Evolutionary conservation across 1,140 invertebrate species (phyloP).

Genomic region (Vanessa tameamea): DNA sequence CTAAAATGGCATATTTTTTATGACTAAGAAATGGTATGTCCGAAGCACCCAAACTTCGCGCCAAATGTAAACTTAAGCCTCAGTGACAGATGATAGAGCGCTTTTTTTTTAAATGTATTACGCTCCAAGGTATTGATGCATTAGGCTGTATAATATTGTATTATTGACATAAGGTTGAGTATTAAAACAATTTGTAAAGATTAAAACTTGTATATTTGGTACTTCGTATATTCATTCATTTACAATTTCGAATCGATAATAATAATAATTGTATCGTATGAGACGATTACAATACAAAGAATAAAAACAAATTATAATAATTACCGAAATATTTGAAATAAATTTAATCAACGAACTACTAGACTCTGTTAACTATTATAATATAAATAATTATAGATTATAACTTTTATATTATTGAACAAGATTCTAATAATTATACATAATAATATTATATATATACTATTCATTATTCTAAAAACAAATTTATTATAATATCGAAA

Average conservation of each 20-base stretch:
- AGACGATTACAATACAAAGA: slow-evolving; percentile 64
- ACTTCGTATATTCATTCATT: slow-evolving; percentile 79
- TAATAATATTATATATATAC: slow-evolving; percentile 59
- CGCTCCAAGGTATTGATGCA: no score
- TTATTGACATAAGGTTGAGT: neutral
- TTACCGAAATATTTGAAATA: slow-evolving; percentile 19
- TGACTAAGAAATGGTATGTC: no score
- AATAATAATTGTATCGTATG: slow-evolving; percentile 72
- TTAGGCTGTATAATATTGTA: neutral
- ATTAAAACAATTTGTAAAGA: slow-evolving; percentile 60
- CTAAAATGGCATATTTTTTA: no score
- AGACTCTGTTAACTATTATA: slow-evolving; percentile 51
- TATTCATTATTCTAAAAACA: slow-evolving; percentile 60
- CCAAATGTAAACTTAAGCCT: no score
- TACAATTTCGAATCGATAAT: slow-evolving; percentile 71
- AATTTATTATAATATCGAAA: slow-evolving; percentile 53
- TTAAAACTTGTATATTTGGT: slow-evolving; percentile 81
- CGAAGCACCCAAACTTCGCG: no score
- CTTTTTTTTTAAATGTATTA: no score
- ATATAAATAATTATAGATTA: slow-evolving; percentile 69
- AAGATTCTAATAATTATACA: slow-evolving; percentile 61
- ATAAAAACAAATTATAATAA: slow-evolving; percentile 58
- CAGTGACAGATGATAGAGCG: no score
- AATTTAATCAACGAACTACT: slow-evolving; percentile 36
- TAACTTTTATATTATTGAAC: slow-evolving; percentile 73